Evolutionary conservation across 2,888 invertebrate species (phyloP).

Genomic region (Fissipunctia ypsillon): DNA sequence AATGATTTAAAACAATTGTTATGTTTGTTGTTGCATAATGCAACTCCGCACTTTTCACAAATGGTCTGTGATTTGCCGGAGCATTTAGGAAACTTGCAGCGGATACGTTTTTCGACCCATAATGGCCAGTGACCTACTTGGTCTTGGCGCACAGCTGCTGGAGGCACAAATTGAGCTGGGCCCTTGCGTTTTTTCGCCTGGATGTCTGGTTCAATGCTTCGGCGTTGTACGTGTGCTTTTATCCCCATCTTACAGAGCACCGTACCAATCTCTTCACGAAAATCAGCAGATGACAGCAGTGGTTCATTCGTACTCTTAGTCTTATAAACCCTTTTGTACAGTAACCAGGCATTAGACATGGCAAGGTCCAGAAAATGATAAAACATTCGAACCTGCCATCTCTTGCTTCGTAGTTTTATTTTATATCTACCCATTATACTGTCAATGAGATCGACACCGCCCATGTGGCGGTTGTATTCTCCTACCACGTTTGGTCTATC

Average conservation of each 20-base stretch:
- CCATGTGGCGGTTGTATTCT: too few relatives aligned
- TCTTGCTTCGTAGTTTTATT: slow-evolving; percentile 29
- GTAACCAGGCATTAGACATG: slow-evolving; percentile 25
- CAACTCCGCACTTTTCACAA: too few relatives aligned
- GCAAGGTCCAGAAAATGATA: slow-evolving; percentile 19
- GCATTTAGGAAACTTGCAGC: slow-evolving; percentile 53
- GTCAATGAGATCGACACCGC: too few relatives aligned
- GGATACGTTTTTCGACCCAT: slow-evolving; percentile 58
- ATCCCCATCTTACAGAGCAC: too few relatives aligned
- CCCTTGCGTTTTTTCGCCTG: slow-evolving; percentile 60
- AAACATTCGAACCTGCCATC: slow-evolving; percentile 25
- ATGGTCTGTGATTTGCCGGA: slow-evolving; percentile 43
- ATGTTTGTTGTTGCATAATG: slow-evolving; percentile 51
- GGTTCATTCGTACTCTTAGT: too few relatives aligned
- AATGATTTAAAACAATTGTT: slow-evolving; percentile 50
- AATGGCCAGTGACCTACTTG: slow-evolving; percentile 64
- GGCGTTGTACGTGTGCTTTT: slow-evolving; percentile 24
- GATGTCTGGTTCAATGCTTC: slow-evolving; percentile 42
- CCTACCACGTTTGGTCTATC: slow-evolving; percentile 27
- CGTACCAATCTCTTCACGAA: too few relatives aligned
- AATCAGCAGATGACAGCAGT: too few relatives aligned
- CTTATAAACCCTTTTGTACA: too few relatives aligned
- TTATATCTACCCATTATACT: too few relatives aligned
- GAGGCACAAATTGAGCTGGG: slow-evolving; percentile 63
- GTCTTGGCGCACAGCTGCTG: slow-evolving; percentile 51